These are phyloP conservation scores for Perizoma flavofasciatum DNA, from an alignment of 2,888 invertebrate genomes.

Conservation along the genomic window DNA sequence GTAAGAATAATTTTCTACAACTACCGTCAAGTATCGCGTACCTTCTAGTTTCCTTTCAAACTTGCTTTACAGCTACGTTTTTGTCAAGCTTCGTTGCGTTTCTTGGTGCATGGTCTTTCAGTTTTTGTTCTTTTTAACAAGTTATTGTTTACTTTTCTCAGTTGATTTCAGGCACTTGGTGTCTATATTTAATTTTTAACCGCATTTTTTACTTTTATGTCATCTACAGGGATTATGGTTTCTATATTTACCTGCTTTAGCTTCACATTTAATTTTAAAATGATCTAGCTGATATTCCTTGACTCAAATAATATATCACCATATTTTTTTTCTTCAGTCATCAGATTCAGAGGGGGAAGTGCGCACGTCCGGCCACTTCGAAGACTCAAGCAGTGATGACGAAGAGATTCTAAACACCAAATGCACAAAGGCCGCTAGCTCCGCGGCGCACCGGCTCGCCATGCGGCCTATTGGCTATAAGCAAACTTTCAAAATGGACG, in stretches of 20 bases:
- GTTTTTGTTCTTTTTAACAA: constrained; percentile 12
- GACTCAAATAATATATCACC: too few species aligned
- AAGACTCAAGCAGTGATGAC: constrained; percentile 74
- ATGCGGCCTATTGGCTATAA: constrained; percentile 72
- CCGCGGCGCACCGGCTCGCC: constrained; percentile 64
- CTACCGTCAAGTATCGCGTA: too few species aligned
- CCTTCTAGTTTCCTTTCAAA: too few species aligned
- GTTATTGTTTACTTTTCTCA: constrained; percentile 7
- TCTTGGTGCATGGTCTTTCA: constrained; percentile 29
- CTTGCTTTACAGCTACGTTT: constrained; percentile 24
- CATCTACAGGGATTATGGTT: background rate
- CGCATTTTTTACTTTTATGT: background rate
- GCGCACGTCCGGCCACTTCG: constrained; percentile 62
- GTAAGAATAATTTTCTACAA: too few species aligned
- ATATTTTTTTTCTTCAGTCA: constrained; percentile 51
- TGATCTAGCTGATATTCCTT: too few species aligned
- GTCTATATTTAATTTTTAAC: constrained; percentile 3
- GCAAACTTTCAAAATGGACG: constrained; percentile 72
- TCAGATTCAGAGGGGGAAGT: constrained; percentile 71
- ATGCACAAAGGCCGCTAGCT: constrained; percentile 45
- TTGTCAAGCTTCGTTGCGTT: constrained; percentile 25
- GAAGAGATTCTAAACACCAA: constrained; percentile 71
- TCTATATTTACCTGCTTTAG: background rate
- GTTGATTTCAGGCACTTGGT: constrained; percentile 18
- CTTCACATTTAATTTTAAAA: too few species aligned